Evolutionary conservation across 2,797 vertebrate species (phyloP).

Genomic region (Sarcoramphus papa): DNA sequence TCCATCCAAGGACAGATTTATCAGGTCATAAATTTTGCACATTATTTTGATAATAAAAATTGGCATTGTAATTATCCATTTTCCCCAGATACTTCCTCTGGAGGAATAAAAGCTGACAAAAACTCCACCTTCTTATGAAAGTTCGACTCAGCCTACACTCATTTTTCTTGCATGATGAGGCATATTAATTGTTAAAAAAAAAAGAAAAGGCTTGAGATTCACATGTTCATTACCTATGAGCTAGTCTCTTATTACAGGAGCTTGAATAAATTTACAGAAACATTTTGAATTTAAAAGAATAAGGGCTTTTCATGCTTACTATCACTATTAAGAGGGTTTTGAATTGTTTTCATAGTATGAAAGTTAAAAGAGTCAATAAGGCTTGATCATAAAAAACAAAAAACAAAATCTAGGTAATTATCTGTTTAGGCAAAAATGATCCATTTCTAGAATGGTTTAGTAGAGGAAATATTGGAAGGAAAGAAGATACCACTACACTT

Average conservation of each 20-base stretch:
- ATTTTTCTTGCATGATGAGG: not conserved
- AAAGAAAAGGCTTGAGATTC: not conserved
- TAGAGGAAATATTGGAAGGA: not conserved
- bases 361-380: not conserved
- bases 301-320: not conserved
- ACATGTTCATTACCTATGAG: not conserved
- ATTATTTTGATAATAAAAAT: slow-evolving; percentile 62
- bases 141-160: not conserved
- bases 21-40: slow-evolving; percentile 54
- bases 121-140: not conserved
- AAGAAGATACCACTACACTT: not conserved
- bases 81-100: slow-evolving; percentile 4
- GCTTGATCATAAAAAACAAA: not conserved
- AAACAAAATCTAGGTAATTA: not conserved
- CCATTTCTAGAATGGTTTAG: not conserved
- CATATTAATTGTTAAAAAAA: not conserved
- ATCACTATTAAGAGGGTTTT: not conserved
- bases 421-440: not conserved
- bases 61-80: slow-evolving; percentile 42
- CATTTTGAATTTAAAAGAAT: not conserved
- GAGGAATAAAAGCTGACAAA: slow-evolving; percentile 24
- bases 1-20: slow-evolving; percentile 53
- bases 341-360: not conserved
- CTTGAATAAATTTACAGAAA: not conserved
- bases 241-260: not conserved